A percentile compares a stretch with the other conserved stretches of the same genome.
Evolutionary conservation across 2,797 vertebrate species (phyloP).

Genomic region (Epinephelus coioides): DNA sequence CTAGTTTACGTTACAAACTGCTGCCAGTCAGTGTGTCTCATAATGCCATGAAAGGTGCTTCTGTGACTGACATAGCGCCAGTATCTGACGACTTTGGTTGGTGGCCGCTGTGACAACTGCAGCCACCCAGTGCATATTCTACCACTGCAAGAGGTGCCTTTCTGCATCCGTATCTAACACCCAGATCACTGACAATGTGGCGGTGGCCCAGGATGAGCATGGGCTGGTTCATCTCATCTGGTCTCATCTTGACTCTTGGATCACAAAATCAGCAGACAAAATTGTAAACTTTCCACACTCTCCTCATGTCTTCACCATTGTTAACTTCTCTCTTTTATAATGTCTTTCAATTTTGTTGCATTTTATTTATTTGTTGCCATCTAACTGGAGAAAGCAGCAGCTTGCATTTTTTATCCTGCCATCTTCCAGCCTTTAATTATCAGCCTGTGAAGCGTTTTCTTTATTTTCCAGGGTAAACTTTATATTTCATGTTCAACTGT

Average conservation of each 20-base stretch:
- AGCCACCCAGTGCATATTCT: no score
- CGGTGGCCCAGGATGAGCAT: no score
- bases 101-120: no score
- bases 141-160: no score
- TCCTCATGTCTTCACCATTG: neutral
- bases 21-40: no score
- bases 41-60: no score
- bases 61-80: no score
- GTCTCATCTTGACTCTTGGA: neutral
- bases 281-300: neutral
- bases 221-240: neutral
- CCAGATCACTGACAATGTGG: no score
- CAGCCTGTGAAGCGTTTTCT: neutral
- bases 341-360: neutral
- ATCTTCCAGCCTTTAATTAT: neutral
- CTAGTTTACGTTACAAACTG: no score
- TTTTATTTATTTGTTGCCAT: neutral
- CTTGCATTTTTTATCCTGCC: neutral
- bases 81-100: no score
- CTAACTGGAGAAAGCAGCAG: neutral
- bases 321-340: neutral
- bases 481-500: slow-evolving; percentile 18
- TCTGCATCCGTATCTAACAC: no score
- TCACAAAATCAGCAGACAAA: neutral
- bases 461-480: slow-evolving; percentile 4